Conservation (phyloP, 2,113 vertebrate species). For the Brachypteracias leptosomus region DNA sequence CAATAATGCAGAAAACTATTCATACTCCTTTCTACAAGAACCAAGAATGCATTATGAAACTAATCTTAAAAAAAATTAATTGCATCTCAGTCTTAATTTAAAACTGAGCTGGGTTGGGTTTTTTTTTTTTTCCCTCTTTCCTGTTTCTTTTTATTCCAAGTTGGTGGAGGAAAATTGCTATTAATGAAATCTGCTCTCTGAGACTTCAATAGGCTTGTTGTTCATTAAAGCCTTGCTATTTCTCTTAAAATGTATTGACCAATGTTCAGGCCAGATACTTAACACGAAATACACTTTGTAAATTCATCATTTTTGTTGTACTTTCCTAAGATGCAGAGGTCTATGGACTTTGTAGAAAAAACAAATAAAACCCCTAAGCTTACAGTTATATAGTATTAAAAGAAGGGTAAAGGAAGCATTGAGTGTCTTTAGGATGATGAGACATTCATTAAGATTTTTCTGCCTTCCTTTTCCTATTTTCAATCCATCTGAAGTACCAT, state of each 20-base stretch:
- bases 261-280: not conserved
- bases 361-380: constrained; percentile 43
- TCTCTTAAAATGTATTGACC: constrained; percentile 35
- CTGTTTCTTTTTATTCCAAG: constrained; percentile 8
- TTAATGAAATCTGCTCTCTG: constrained; percentile 46
- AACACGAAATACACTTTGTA: constrained; percentile 47
- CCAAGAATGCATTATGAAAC: not conserved
- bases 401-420: constrained; percentile 57
- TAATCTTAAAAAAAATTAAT: constrained; percentile 27
- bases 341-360: constrained; percentile 17
- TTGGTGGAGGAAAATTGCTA: constrained; percentile 49
- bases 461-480: constrained; percentile 72
- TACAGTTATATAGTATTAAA: constrained; percentile 33
- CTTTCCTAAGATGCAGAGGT: not conserved
- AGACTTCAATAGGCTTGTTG: constrained; percentile 45
- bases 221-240: constrained; percentile 42
- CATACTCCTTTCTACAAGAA: not conserved
- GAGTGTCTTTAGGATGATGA: constrained; percentile 78
- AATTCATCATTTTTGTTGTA: constrained; percentile 45
- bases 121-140: not conserved
- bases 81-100: constrained; percentile 12
- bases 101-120: not conserved
- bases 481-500: constrained; percentile 81
- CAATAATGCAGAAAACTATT: not conserved
- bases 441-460: constrained; percentile 81